Base-by-base conservation (phyloP, 2,113 vertebrate species). In the Narcine bancroftii region DNA sequence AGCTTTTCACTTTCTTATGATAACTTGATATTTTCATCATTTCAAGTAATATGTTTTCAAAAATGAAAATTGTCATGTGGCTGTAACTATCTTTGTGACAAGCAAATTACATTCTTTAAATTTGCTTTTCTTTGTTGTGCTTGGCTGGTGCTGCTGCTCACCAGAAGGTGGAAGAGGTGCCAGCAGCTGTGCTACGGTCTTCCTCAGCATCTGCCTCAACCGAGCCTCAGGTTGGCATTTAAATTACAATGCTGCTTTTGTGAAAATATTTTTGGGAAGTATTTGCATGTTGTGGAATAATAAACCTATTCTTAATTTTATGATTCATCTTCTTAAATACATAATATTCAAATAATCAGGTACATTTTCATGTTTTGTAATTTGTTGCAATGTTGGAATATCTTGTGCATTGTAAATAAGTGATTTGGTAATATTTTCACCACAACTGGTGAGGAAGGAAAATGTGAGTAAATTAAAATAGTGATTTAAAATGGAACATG, bases 161-260 rank as follows among this genome's bases (percentile, higher is more conserved):
- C 93, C 95, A 98, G 97, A 97, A 95, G 93, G 95, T 77, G 94
- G 97, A 97, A 0, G 96, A 97, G 94, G 96, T 96, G 77, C 95
- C 96, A 0, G 94, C 96, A 93, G 93, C 96, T 63, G 92, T 96
- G 83, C 95, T 96, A 17, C 96, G 95, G 94, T 94, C 95, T 4
- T 87, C 95, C 94, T 95, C 96, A 92, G 94, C 95, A 77, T 91
- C 89, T 93, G 94, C 95, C 92, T 95, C 94, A 93, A 94, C 95
- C 83, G 94, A 94, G 89, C 95, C 95, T 92, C 96, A 97, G 97
- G 97, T 97, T 96, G 95, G 96, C 93, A 93, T 83, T 60, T 60
- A 45, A 36, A 92, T 83, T 33, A 60, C 69, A 71, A 91, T 42
- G 17, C 89, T 69, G 63, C 42, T 91, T 91, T 42, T 66, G 39